Evolutionary conservation across 2,113 vertebrate genomes (phyloP), one percentile per base, ranked within the genome.

Genomic region (Osmerus eperlanus): DNA sequence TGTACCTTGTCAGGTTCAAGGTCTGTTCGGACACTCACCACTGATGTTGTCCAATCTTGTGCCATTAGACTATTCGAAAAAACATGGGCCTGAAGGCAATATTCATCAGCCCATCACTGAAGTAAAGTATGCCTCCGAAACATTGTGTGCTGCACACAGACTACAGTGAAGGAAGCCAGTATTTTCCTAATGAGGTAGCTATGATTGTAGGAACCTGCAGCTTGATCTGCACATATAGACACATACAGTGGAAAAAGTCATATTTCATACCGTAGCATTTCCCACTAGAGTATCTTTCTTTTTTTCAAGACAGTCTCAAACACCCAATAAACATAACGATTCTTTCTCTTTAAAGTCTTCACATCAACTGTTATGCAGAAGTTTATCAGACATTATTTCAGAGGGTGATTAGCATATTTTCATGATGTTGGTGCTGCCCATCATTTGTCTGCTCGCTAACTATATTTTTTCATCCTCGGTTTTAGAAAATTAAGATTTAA

Each of bases 331-430:
- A 85, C 81, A 71, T 78, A 75, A 79, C 79, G 77, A 88, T 84
- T 79, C 70, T 71, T 71, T 80, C 16, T 61, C 80, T 59, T 81
- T 72, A 63, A 72, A 78, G 84, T 63, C 72, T 58, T 75, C 74
- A 72, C 65, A 76, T 68, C 77, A 63, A 14, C 78, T 25, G 70
- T 75, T 60, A 78, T 25, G 74, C 78, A 86, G 77, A 85, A 86
- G 79, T 78, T 81, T 83, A 88, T 87, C 87, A 88, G 81, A 81
- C 79, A 56, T 58, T 29, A 69, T 87, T 91, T 89, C 88, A 82
- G 74, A 88, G 78, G 80, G 80, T 84, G 76, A 89, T 92, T 92
- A 90, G 87, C 91, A 92, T 91, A 86, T 84, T 75, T 64, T 69
- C 81, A 70, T 64, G 82, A 89, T 80, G 85, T 73, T 68, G 83